Evolutionary conservation across 2,797 vertebrate species (phyloP).

Genomic region (Anas georgica): DNA sequence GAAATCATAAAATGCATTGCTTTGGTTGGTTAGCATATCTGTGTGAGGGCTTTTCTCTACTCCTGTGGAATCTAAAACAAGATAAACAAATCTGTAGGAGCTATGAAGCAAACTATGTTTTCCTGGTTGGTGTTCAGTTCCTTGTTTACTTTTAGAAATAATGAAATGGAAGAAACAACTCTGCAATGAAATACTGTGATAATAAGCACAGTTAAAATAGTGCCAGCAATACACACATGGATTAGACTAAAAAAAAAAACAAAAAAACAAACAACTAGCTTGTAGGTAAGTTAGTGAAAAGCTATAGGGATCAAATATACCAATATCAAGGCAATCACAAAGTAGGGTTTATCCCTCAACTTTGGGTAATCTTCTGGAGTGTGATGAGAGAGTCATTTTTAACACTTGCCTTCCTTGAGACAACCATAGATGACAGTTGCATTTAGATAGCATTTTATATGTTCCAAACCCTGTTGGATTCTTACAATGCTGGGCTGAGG

Average conservation of each 20-base stretch:
- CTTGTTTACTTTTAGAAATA: background rate
- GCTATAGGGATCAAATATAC: background rate
- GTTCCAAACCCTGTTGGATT: background rate
- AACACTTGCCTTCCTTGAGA: background rate
- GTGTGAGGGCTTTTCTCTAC: background rate
- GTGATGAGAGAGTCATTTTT: background rate
- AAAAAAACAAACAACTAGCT: background rate
- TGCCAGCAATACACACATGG: background rate
- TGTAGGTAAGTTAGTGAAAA: background rate
- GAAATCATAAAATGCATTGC: background rate
- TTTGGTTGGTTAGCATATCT: background rate
- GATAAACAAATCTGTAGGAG: background rate
- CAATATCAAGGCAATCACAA: background rate
- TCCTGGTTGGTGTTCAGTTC: background rate
- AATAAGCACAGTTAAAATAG: background rate
- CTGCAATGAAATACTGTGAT: background rate
- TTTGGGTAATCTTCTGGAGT: background rate
- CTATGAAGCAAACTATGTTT: background rate
- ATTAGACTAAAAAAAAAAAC: background rate
- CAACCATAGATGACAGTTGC: background rate
- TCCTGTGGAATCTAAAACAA: background rate
- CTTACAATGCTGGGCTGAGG: background rate
- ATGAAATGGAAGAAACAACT: background rate
- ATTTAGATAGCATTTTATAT: background rate
- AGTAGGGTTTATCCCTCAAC: background rate